phyloP scores from a whole-genome alignment of 2,888 invertebrate genomes.

The Lepidocyrtinus sp. region DNA sequence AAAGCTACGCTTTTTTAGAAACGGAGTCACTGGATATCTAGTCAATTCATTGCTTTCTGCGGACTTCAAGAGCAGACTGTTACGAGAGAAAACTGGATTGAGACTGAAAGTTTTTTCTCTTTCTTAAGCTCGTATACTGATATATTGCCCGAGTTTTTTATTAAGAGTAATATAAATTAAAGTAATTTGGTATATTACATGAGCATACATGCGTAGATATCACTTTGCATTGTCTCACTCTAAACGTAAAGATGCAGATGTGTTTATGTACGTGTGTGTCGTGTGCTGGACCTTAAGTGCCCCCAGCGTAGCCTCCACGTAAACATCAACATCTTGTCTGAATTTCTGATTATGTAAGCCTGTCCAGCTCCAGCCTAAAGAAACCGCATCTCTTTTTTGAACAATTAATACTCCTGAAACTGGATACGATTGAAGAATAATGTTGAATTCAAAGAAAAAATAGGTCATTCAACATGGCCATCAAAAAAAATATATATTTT shows the following conservation, averaged over 20 bases:
- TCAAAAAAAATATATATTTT: too few relatives aligned
- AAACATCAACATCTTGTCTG: slow-evolving; percentile 1
- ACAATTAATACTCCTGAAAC: slow-evolving; percentile 43
- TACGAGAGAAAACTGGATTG: too few relatives aligned
- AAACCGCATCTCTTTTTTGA: not conserved
- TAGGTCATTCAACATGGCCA: not conserved
- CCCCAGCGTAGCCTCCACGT: slow-evolving; percentile 28
- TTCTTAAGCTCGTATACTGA: too few relatives aligned
- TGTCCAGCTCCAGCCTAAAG: slow-evolving; percentile 6
- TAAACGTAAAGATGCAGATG: slow-evolving; percentile 17
- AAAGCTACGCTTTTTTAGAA: too few relatives aligned
- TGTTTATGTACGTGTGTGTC: slow-evolving; percentile 32
- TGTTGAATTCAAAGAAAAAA: not conserved
- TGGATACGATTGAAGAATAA: slow-evolving; percentile 28
- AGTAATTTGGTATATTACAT: slow-evolving; percentile 8
- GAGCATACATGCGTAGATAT: not conserved
- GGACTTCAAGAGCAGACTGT: too few relatives aligned
- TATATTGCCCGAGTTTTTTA: slow-evolving; percentile 1
- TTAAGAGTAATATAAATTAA: slow-evolving; percentile 3
- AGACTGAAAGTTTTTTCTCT: too few relatives aligned
- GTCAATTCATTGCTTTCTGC: slow-evolving; percentile 5
- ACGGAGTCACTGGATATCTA: not conserved
- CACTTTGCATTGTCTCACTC: not conserved
- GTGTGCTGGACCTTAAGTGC: slow-evolving; percentile 37
- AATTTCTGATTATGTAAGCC: not conserved